phyloP scores from a whole-genome alignment of 2,113 vertebrate genomes.

The Stegastes partitus region DNA sequence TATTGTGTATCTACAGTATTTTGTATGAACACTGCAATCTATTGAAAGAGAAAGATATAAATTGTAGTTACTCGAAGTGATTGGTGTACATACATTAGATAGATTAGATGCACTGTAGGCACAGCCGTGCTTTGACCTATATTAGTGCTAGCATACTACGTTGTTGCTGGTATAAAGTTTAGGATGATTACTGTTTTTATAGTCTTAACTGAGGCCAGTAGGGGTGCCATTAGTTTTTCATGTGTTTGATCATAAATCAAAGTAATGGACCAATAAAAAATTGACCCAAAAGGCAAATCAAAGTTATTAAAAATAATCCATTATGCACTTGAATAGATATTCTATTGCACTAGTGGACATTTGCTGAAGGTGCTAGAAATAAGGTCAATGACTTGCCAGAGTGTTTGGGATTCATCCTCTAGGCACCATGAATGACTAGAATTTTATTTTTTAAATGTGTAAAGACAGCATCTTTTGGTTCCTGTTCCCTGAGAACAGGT shows the following conservation, averaged over 20 bases:
- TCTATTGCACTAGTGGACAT: background rate
- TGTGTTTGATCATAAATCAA: background rate
- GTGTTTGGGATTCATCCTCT: background rate
- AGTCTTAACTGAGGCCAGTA: no score
- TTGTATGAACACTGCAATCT: no score
- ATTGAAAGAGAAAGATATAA: no score
- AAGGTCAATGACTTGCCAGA: background rate
- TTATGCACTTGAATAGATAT: background rate
- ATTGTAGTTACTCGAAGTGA: no score
- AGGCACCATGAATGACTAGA: background rate
- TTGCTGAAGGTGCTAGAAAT: background rate
- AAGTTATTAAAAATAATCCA: background rate
- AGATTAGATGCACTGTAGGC: no score
- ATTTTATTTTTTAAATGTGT: background rate
- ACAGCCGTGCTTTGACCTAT: no score
- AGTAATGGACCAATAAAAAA: no score
- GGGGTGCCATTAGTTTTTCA: background rate
- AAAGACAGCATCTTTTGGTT: background rate
- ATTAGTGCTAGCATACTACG: no score
- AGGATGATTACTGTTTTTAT: no score
- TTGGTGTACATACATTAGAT: no score
- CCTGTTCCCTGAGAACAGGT: background rate
- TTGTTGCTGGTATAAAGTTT: no score
- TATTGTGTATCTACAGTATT: no score
- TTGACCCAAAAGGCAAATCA: background rate